Percentiles rank a stretch among this genome's conserved stretches.
phyloP scores from a whole-genome alignment of 2,113 vertebrate species.

The Zapornia atra region DNA sequence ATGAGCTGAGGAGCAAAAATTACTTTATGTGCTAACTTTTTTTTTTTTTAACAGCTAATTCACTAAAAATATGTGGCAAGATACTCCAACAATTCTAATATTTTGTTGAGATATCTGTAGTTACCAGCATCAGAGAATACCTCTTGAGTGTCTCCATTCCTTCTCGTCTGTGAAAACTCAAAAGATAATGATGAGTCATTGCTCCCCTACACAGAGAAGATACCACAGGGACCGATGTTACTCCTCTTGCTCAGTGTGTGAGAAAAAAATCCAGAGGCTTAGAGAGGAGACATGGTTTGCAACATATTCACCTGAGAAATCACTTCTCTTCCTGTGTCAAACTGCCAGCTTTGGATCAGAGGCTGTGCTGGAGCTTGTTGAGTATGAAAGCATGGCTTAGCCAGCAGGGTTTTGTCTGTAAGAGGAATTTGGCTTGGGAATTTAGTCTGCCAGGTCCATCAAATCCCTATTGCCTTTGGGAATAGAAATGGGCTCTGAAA shows the following conservation, averaged over 20 bases:
- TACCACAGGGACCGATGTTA: background rate
- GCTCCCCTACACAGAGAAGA: background rate
- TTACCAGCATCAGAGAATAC: background rate
- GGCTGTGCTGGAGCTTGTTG: background rate
- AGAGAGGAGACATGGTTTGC: background rate
- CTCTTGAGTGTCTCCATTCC: background rate
- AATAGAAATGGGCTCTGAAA: slow-evolving; percentile 25
- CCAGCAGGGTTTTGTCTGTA: slow-evolving; percentile 40
- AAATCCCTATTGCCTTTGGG: slow-evolving; percentile 15
- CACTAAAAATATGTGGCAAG: background rate
- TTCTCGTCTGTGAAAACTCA: background rate
- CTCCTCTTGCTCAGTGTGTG: background rate
- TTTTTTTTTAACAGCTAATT: background rate
- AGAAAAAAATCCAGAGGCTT: slow-evolving; percentile 15
- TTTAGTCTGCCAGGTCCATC: slow-evolving; percentile 39
- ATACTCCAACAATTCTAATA: background rate
- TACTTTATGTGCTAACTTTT: background rate
- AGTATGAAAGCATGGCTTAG: slow-evolving; percentile 41
- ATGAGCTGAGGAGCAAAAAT: background rate
- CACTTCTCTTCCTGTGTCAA: slow-evolving; percentile 25
- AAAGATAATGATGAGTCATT: slow-evolving; percentile 35
- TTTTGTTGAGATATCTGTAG: background rate
- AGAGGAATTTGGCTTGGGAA: slow-evolving; percentile 52
- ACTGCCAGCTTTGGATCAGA: slow-evolving; percentile 52
- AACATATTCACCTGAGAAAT: slow-evolving; percentile 46